Conservation (phyloP, 2,797 vertebrate genomes). For the Phoebastria nigripes region DNA sequence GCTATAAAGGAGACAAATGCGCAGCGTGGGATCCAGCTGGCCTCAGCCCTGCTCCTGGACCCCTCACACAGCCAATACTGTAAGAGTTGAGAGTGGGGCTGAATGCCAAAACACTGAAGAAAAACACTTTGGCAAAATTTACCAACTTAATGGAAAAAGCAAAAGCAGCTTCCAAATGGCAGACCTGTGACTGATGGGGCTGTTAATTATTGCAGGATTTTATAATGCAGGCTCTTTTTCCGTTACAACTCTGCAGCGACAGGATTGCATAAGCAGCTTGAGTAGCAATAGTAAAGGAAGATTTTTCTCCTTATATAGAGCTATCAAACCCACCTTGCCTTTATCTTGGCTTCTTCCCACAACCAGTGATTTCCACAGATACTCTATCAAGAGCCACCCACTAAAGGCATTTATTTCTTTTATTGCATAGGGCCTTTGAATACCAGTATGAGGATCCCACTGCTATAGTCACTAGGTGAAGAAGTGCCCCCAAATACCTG, state of each 20-base stretch:
- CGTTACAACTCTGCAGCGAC: not conserved
- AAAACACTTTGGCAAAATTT: constrained; percentile 60
- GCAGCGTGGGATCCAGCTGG: constrained; percentile 36
- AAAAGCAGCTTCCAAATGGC: constrained; percentile 59
- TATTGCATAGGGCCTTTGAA: not conserved
- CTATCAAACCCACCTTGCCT: constrained; percentile 26
- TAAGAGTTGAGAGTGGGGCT: not conserved
- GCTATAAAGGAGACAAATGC: not conserved
- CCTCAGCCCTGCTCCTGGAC: constrained; percentile 19
- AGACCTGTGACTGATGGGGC: constrained; percentile 50
- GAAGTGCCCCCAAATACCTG: not conserved
- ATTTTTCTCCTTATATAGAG: constrained; percentile 41
- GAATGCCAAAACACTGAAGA: constrained; percentile 27
- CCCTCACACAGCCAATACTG: not conserved
- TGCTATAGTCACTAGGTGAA: not conserved
- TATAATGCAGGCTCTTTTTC: constrained; percentile 43
- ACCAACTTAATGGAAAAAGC: constrained; percentile 69
- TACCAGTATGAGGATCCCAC: not conserved
- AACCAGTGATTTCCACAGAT: not conserved
- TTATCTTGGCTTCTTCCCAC: not conserved
- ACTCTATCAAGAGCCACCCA: not conserved
- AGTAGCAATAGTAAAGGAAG: not conserved
- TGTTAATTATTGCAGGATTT: constrained; percentile 50
- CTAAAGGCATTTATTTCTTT: not conserved
- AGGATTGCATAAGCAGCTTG: constrained; percentile 16